Base-by-base conservation (phyloP, 1,140 invertebrate species). In the Nixonia krombeini region DNA sequence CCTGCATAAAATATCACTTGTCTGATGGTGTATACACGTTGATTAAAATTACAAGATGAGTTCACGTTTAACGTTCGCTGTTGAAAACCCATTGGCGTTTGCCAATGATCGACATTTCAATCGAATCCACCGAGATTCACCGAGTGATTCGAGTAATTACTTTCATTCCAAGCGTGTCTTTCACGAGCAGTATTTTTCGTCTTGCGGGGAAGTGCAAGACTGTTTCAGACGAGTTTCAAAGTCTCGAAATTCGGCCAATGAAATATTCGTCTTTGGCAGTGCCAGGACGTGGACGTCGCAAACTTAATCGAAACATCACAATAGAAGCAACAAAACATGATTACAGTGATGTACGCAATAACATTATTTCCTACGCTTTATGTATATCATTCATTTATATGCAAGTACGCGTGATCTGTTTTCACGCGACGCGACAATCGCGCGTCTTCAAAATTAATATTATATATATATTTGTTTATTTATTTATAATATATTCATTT, bases 401-500 rank as follows among this genome's bases (percentile, higher is more conserved):
- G 44, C 44, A 28, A 45, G 18, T 40, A 64, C 37, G 57, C 50
- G 45, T 29, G 49, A n/a, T n/a, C n/a, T n/a, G n/a, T n/a, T n/a
- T n/a, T n/a, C n/a, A n/a, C n/a, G n/a, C n/a, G n/a, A n/a, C n/a
- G 35, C 17, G 12, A 37, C 17, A 37, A 12, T 13, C 3, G 35
- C 35, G 9, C 2, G 3, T n/a, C 10, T 16, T 9, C 17, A 37
- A 37, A 17, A 13, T 18, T 40, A 40, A 7, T 18, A 9, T 40
- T 35, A 42, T 67, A 52, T 70, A 35, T 58, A 63, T 41, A 47
- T 68, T n/a, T n/a, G n/a, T n/a, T n/a, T n/a, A n/a, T n/a, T n/a
- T n/a, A n/a, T n/a, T n/a, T n/a, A n/a, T n/a, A n/a, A 59, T 64
- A 72, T 66, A 68, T 65, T 18, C 53, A 49, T 57, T 47, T 66